Base-by-base conservation (phyloP, 2,113 vertebrate genomes). In the Pseudois nayaur region DNA sequence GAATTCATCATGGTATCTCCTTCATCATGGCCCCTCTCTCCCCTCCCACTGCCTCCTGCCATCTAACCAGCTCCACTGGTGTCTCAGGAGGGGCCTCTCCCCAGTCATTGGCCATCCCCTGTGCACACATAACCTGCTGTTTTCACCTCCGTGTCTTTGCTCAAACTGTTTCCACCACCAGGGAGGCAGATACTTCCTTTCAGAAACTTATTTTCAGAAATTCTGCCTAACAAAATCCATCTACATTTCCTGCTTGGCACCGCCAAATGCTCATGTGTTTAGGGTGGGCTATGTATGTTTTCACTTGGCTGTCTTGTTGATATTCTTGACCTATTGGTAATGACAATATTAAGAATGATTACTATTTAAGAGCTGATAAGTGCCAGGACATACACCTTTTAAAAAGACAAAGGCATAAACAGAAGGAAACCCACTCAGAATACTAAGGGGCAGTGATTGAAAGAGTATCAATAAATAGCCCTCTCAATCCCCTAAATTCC, bases 111-210 rank as follows among this genome's bases (percentile, higher is more conserved):
- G 78, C n/a, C 67, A 45, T 31, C 57, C 16, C 29, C 15, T 48
- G 19, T 33, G 17, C 59, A 71, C 64, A 92, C 3, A 76, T 36
- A 62, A n/a, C 27, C 25, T 60, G 13, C 40, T 74, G 25, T 55
- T 97, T 87, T 57, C 82, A 94, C 25, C n/a, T 94, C 82, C 60
- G 45, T 82, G 40, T 86, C 55, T 94, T 94, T 62, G 36, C 52
- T 91, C 76, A 87, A 50, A 57, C 23, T 74, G 48, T 91, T 94
- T 71, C 64, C 33, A 84, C 55, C 82, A 90, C 29, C 25, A 74
- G 45, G 6, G 52, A 82, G 40, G 27, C 31, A 81, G 64, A 79
- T 54, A 40, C 60, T 71, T 90, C 25, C 62, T 84, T 87, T 78
- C 21, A n/a, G 57, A 88, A 93, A 10, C 11, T 83, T 90, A 25